These are phyloP conservation scores for Drosophila mulleri DNA, from an alignment of 2,888 invertebrate genomes.

Conservation along the genomic window DNA sequence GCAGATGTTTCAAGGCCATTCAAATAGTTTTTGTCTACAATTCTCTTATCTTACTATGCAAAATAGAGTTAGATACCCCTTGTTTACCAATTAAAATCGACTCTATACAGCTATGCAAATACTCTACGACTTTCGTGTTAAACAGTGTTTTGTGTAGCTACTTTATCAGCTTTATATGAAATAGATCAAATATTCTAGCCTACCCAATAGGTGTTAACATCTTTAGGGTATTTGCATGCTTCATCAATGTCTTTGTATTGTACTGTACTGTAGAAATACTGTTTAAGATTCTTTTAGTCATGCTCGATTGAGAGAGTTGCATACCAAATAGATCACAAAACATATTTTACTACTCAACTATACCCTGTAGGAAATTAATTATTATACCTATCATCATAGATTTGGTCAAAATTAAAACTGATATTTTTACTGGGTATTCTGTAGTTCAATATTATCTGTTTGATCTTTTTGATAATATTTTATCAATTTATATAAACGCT, in stretches of 20 bases:
- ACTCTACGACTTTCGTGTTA: too few relatives aligned
- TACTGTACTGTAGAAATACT: too few relatives aligned
- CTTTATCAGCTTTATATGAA: too few relatives aligned
- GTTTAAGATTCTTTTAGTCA: background rate
- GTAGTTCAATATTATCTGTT: background rate
- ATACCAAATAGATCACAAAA: background rate
- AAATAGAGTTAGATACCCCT: background rate
- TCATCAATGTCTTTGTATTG: background rate
- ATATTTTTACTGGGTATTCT: conserved; percentile 5
- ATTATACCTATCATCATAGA: background rate
- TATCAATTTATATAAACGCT: conserved; percentile 15
- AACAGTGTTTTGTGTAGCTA: too few relatives aligned
- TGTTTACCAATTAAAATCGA: background rate
- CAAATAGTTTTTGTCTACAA: conserved; percentile 3
- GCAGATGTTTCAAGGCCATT: conserved; percentile 44
- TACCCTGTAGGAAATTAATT: background rate
- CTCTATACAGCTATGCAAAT: background rate
- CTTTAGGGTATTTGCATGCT: conserved; percentile 6
- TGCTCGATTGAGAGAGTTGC: background rate
- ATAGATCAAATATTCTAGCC: too few relatives aligned
- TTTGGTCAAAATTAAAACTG: too few relatives aligned
- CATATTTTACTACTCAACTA: background rate
- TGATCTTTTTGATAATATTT: too few relatives aligned
- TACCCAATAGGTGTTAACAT: background rate
- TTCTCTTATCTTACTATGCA: background rate